Conservation (phyloP, 2,797 vertebrate species). For the Chiroxiphia lanceolata region DNA sequence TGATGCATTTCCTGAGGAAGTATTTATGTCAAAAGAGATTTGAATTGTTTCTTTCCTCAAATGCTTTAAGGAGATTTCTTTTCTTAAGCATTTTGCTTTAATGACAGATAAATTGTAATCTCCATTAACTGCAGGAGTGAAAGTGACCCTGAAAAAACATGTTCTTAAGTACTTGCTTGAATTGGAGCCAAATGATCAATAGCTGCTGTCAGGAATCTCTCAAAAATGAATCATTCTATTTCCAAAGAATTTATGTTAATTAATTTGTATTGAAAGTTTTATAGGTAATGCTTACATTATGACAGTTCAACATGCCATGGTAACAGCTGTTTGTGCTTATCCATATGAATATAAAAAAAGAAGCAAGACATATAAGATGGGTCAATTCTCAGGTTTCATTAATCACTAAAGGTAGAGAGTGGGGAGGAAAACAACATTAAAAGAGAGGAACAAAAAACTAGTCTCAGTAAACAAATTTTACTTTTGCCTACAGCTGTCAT, state of each 20-base stretch:
- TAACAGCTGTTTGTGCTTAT: background rate
- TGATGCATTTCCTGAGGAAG: constrained; percentile 43
- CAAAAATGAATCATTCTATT: background rate
- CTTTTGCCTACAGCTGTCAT: background rate
- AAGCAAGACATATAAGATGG: background rate
- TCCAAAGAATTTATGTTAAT: background rate
- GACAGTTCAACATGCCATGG: fast-evolving
- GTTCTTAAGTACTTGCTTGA: background rate
- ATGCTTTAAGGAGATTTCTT: background rate
- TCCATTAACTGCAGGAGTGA: background rate
- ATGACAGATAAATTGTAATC: background rate
- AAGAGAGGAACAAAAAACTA: background rate
- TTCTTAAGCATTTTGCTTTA: background rate
- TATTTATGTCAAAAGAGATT: constrained; percentile 40
- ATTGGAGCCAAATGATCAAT: background rate
- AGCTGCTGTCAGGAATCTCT: background rate
- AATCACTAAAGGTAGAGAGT: background rate
- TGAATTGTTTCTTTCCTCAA: constrained; percentile 4
- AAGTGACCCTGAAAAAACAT: background rate
- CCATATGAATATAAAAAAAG: background rate
- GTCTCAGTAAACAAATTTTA: background rate
- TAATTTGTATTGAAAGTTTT: background rate
- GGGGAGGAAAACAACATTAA: background rate
- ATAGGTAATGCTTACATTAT: background rate
- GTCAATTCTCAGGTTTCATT: background rate